Percentiles rank a stretch among this genome's conserved stretches.
phyloP scores from a whole-genome alignment of 1,140 invertebrate species.

The Mamestra configurata region DNA sequence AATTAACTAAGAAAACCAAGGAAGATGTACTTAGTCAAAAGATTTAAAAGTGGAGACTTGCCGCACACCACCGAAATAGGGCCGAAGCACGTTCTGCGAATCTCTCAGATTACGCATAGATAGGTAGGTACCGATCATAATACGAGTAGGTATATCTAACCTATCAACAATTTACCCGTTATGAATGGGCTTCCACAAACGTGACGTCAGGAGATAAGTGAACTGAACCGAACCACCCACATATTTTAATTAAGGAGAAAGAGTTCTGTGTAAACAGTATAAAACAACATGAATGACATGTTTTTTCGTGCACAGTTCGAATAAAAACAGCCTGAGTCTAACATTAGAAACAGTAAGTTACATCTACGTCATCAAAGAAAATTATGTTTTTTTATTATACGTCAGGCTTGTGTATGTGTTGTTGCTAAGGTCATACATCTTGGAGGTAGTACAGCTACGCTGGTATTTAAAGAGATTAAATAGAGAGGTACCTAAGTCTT shows the following conservation, averaged over 20 bases:
- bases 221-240: background rate
- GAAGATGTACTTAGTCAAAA: no score
- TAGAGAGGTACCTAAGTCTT: background rate
- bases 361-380: background rate
- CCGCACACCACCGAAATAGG: no score
- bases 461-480: background rate
- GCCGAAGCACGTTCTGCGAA: no score
- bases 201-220: constrained; percentile 9
- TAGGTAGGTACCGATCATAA: no score
- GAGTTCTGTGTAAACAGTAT: background rate
- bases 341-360: no score
- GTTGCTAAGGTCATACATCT: no score
- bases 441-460: background rate
- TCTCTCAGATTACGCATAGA: no score
- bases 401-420: no score
- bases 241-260: constrained; percentile 3
- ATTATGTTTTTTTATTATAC: background rate
- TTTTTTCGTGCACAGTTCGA: background rate
- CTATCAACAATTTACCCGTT: background rate
- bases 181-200: constrained; percentile 16
- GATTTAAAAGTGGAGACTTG: no score
- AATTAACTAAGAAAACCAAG: no score
- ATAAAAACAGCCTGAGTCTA: background rate
- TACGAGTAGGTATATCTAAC: background rate
- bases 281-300: background rate